Evolutionary conservation across 2,113 vertebrate genomes (phyloP), one percentile per base, ranked within the genome.

Genomic region (Myiozetetes cayanensis): DNA sequence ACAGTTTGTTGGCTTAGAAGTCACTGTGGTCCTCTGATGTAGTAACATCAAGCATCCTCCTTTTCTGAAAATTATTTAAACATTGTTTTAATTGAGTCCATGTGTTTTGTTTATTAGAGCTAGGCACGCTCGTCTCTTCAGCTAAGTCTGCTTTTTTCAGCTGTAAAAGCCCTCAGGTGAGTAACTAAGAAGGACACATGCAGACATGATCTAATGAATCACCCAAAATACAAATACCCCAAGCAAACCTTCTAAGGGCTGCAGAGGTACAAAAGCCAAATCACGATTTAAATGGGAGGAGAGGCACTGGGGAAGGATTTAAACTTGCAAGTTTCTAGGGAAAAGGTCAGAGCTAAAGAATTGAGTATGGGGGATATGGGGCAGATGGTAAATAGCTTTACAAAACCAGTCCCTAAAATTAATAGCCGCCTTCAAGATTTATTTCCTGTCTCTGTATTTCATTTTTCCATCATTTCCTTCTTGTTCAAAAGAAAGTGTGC

Each of bases 41-140:
- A 95, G 94, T 59, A 93, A 96, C 89, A 94, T 93, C 86, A 95
- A 95, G 92, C 77, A 82, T 89, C 49, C 74, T 92, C 77, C 85
- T 88, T 88, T 78, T 79, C 87, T 68, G 78, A 87, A 97, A 94
- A 96, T 68, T 73, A 96, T 91, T 93, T 92, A 95, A 97, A 89
- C 88, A 90, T 96, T 95, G 88, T 87, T 97, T 96, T 96, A 91
- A 97, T 90, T 95, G 83, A 90, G 71, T 96, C 90, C 91, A 95
- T 88, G 77, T 97, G 93, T 85, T 93, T 85, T 46, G 65, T 91
- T 95, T 96, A 89, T 94, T 81, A 56, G 74, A 92, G 37, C 71
- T 93, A 95, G 86, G 87, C 95, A 89, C 37, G 59, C 80, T 95
- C 0, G 7, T 82, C 92, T 95, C 86, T 87, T 96, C 41, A 91